These are phyloP conservation scores for Strigops habroptila DNA, from an alignment of 2,113 vertebrate species.

Conservation along the genomic window DNA sequence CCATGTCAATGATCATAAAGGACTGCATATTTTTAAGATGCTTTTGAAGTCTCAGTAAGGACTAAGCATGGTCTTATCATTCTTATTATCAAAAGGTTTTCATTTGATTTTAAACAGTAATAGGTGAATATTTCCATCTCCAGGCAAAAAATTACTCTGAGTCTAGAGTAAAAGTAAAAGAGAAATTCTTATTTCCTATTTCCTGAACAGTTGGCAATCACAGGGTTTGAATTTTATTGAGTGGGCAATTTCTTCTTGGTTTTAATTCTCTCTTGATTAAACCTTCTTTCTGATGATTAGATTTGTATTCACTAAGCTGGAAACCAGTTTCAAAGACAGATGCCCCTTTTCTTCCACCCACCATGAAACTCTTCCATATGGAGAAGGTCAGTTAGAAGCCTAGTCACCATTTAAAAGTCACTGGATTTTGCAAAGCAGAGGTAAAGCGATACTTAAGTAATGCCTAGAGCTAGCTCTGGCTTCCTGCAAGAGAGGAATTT, in stretches of 20 bases:
- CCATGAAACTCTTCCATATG: background rate
- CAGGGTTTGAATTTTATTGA: background rate
- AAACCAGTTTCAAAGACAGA: background rate
- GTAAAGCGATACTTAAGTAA: background rate
- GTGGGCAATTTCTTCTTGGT: background rate
- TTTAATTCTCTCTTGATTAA: constrained; percentile 20
- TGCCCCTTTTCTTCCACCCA: background rate
- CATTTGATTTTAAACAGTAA: background rate
- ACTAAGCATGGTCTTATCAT: background rate
- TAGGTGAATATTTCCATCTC: background rate
- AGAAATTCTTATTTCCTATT: background rate
- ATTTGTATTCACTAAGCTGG: background rate
- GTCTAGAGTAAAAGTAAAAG: background rate
- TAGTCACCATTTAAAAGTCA: background rate
- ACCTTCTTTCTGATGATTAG: background rate
- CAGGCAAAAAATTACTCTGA: background rate
- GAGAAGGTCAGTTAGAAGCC: background rate
- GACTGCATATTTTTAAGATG: background rate
- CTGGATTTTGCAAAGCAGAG: background rate
- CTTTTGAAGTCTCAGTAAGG: background rate
- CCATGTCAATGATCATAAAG: background rate
- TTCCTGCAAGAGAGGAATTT: background rate
- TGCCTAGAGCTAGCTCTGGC: background rate
- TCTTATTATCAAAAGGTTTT: background rate
- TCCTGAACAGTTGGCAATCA: background rate